Percentiles rank a stretch among this genome's conserved stretches.
phyloP scores from a whole-genome alignment of 2,113 vertebrate species.

The Mormyrus iriodes region DNA sequence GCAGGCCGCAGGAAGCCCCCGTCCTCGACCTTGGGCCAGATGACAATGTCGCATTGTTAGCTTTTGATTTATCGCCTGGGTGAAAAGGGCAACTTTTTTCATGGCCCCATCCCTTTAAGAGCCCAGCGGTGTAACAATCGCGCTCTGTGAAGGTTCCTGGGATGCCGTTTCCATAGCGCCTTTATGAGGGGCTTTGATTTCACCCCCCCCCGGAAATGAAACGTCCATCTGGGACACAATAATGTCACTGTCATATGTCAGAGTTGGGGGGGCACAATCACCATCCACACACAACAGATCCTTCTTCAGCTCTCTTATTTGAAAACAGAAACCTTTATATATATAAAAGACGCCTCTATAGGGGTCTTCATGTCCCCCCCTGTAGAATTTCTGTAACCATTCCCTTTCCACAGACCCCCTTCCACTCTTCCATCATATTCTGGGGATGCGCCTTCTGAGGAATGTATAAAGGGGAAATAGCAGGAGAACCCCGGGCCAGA shows the following conservation, averaged over 20 bases:
- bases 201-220: neutral
- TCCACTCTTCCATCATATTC: neutral
- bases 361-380: neutral
- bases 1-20: neutral
- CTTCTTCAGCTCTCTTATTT: neutral
- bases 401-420: neutral
- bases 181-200: constrained; percentile 2
- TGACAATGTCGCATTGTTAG: constrained; percentile 3
- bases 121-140: neutral
- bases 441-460: neutral
- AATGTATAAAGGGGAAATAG: neutral
- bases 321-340: neutral
- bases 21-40: neutral
- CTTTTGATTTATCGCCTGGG: neutral
- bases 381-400: neutral
- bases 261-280: neutral
- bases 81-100: neutral
- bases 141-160: neutral
- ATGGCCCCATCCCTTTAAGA: neutral
- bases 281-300: neutral
- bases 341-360: neutral
- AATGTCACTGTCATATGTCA: neutral
- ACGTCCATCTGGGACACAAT: neutral
- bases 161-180: neutral
- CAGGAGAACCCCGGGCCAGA: neutral